phyloP scores from a whole-genome alignment of 2,888 invertebrate genomes.

The Chrysina gloriosa region DNA sequence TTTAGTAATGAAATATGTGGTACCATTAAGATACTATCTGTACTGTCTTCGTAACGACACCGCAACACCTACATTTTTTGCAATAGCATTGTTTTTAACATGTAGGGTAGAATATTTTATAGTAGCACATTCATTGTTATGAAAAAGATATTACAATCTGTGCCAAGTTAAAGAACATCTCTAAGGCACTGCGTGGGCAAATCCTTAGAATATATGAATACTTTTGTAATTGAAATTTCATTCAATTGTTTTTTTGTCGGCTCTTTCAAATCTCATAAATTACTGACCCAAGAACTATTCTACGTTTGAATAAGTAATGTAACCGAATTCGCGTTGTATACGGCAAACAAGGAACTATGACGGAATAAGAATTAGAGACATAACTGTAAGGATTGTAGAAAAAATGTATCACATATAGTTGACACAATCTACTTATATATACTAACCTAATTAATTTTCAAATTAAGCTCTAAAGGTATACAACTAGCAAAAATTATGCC shows the following conservation, averaged over 20 bases:
- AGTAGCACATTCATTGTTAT: background rate
- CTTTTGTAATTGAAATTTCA: background rate
- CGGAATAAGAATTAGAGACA: slow-evolving; percentile 35
- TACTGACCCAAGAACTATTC: background rate
- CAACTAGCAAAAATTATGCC: slow-evolving; percentile 24
- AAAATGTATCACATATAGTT: slow-evolving; percentile 31
- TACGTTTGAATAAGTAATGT: background rate
- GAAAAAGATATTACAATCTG: background rate
- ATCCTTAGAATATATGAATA: background rate
- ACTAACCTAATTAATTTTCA: slow-evolving; percentile 29
- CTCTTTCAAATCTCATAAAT: no score
- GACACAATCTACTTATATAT: slow-evolving; percentile 36
- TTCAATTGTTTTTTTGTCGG: slow-evolving; percentile 17
- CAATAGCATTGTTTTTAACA: no score
- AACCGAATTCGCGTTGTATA: slow-evolving; percentile 21
- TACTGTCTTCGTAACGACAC: no score
- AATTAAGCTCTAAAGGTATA: slow-evolving; percentile 21
- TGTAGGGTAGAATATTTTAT: no score
- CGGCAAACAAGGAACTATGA: background rate
- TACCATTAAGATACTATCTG: no score
- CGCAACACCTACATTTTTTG: no score
- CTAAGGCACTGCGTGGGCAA: no score
- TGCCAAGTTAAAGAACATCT: background rate
- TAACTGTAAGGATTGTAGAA: slow-evolving; percentile 33
- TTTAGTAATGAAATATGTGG: no score